These are phyloP conservation scores for Pseudocheirus occidentalis DNA, from an alignment of 2,797 vertebrate genomes.

Conservation along the genomic window DNA sequence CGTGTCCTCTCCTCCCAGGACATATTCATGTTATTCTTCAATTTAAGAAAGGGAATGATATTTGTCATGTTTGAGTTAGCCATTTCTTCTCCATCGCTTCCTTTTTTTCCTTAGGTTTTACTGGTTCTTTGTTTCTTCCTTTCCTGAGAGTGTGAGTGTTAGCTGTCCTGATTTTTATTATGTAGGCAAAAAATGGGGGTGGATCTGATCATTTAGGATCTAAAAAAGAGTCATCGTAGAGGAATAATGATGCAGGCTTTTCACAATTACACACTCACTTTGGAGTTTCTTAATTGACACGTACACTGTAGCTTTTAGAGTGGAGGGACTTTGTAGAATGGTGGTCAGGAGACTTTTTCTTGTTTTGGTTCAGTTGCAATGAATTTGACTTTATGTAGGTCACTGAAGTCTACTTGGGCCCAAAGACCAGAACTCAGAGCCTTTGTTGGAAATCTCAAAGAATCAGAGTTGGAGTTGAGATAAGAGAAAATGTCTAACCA, in stretches of 20 bases:
- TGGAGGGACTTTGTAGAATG: neutral
- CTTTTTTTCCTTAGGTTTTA: slow-evolving; percentile 56
- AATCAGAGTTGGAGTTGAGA: no score
- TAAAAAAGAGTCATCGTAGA: slow-evolving; percentile 80
- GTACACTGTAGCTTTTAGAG: neutral
- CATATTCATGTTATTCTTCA: slow-evolving; percentile 78
- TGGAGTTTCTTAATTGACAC: slow-evolving; percentile 61
- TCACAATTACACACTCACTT: slow-evolving; percentile 81
- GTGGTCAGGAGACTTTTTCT: neutral
- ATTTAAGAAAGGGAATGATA: slow-evolving; percentile 83
- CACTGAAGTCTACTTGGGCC: neutral
- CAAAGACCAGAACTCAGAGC: no score
- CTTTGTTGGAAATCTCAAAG: no score
- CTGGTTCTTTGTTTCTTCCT: slow-evolving; percentile 76
- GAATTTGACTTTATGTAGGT: neutral
- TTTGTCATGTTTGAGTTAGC: slow-evolving; percentile 72
- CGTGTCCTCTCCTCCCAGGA: slow-evolving; percentile 82
- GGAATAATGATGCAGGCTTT: slow-evolving; percentile 83
- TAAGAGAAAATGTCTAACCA: no score
- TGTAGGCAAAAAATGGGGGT: slow-evolving; percentile 43
- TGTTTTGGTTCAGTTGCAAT: neutral
- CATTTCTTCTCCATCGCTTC: slow-evolving; percentile 56
- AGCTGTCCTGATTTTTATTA: slow-evolving; percentile 73
- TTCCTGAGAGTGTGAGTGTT: slow-evolving; percentile 62
- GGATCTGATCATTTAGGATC: slow-evolving; percentile 33